phyloP scores from a whole-genome alignment of 2,797 vertebrate species.

The Chelidonichthys spinosus region DNA sequence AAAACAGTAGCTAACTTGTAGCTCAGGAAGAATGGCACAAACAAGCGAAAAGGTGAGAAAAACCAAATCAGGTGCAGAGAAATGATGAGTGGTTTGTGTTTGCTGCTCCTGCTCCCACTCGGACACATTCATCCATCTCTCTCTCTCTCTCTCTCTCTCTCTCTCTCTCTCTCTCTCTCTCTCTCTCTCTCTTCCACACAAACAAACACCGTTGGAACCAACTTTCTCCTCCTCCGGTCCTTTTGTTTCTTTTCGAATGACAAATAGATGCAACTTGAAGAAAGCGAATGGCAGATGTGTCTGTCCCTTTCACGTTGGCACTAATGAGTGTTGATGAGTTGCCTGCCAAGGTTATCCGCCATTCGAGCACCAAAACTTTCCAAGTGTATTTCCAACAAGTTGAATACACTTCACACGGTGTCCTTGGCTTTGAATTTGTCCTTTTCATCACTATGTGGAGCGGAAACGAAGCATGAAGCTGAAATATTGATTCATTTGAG shows the following conservation, averaged over 20 bases:
- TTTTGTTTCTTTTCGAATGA: slow-evolving; percentile 46
- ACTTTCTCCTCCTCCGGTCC: not conserved
- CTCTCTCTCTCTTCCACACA: not conserved
- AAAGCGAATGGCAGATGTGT: slow-evolving; percentile 53
- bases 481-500: not conserved
- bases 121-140: slow-evolving; percentile 22
- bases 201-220: not conserved
- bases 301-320: slow-evolving; percentile 41
- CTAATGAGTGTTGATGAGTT: slow-evolving; percentile 46
- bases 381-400: slow-evolving; percentile 15
- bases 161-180: slow-evolving; percentile 1
- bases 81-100: slow-evolving; percentile 9
- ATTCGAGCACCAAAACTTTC: slow-evolving; percentile 30
- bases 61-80: not conserved
- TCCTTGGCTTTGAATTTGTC: slow-evolving; percentile 49
- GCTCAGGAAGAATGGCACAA: slow-evolving; percentile 2
- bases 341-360: slow-evolving; percentile 58
- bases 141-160: slow-evolving; percentile 8
- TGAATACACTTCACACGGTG: slow-evolving; percentile 23
- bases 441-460: not conserved
- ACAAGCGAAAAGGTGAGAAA: slow-evolving; percentile 19
- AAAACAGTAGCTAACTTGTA: slow-evolving; percentile 14
- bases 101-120: not conserved
- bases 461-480: slow-evolving; percentile 1
- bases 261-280: slow-evolving; percentile 46